Evolutionary conservation across 2,888 invertebrate species (phyloP).

Genomic region (Microctonus brassicae): DNA sequence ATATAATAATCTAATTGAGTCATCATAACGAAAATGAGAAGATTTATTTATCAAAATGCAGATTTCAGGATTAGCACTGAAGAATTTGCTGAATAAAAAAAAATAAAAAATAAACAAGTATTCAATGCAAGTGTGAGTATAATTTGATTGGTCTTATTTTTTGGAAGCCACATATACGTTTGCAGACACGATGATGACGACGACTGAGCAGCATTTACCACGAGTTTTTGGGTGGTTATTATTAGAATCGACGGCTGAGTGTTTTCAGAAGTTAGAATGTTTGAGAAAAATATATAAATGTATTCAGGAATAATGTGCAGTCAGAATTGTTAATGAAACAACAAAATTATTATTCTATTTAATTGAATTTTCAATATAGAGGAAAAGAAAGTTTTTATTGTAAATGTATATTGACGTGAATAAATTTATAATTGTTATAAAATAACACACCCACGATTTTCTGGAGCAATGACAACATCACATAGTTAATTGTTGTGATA

Average conservation of each 20-base stretch:
- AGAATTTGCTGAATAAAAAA: not conserved
- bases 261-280: conserved; percentile 23
- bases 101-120: not conserved
- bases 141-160: conserved; percentile 33
- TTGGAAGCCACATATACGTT: conserved; percentile 33
- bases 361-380: too few species aligned
- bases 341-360: too few species aligned
- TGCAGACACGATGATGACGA: conserved; percentile 39
- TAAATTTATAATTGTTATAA: too few species aligned
- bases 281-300: not conserved
- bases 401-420: too few species aligned
- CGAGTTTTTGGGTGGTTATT: conserved; percentile 20
- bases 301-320: not conserved
- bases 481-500: too few species aligned
- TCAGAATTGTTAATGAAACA: not conserved
- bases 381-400: too few species aligned
- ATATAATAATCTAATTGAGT: not conserved
- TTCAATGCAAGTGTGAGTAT: not conserved
- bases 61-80: too few species aligned
- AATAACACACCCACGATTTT: too few species aligned
- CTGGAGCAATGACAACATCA: too few species aligned
- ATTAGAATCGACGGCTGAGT: conserved; percentile 25
- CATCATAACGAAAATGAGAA: not conserved
- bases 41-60: too few species aligned
- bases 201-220: conserved; percentile 27